Evolutionary conservation across 2,797 vertebrate genomes (phyloP).

Genomic region (Serranus cabrilla): DNA sequence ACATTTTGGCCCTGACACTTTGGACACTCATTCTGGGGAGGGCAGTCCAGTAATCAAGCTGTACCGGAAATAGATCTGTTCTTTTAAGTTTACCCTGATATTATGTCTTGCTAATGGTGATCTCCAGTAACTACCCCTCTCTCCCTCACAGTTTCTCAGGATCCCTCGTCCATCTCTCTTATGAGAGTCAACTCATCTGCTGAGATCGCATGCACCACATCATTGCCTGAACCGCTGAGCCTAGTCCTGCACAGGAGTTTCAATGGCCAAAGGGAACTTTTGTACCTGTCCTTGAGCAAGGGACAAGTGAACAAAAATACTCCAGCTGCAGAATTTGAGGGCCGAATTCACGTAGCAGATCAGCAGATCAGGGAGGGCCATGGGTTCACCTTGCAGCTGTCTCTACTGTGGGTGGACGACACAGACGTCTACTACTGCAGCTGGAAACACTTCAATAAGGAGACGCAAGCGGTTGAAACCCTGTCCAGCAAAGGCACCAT

Average conservation of each 20-base stretch:
- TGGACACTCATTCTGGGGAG: too few relatives aligned
- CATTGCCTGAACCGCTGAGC: fast-evolving
- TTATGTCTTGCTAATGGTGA: too few relatives aligned
- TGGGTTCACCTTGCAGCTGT: slow-evolving; percentile 59
- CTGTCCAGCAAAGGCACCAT: slow-evolving; percentile 55
- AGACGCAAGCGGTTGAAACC: fast-evolving
- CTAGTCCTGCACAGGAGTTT: slow-evolving; percentile 58
- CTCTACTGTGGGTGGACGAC: slow-evolving; percentile 60
- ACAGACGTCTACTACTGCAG: slow-evolving; percentile 76
- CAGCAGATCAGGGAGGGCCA: fast-evolving
- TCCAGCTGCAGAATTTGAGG: fast-evolving
- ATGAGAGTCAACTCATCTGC: slow-evolving; percentile 63
- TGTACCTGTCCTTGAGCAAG: background rate
- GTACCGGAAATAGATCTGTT: too few relatives aligned
- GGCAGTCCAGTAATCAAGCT: too few relatives aligned
- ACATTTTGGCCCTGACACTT: too few relatives aligned
- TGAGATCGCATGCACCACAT: slow-evolving; percentile 68
- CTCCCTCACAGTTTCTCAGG: slow-evolving; percentile 58
- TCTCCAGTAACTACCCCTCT: slow-evolving; percentile 16
- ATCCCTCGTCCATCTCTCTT: slow-evolving; percentile 24
- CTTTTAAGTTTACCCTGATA: too few relatives aligned
- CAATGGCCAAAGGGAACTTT: fast-evolving
- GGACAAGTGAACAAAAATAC: background rate
- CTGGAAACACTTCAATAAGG: slow-evolving; percentile 18
- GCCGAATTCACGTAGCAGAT: slow-evolving; percentile 28